Evolutionary conservation across 1,140 invertebrate genomes (phyloP).

Genomic region (Drosophila truncata): DNA sequence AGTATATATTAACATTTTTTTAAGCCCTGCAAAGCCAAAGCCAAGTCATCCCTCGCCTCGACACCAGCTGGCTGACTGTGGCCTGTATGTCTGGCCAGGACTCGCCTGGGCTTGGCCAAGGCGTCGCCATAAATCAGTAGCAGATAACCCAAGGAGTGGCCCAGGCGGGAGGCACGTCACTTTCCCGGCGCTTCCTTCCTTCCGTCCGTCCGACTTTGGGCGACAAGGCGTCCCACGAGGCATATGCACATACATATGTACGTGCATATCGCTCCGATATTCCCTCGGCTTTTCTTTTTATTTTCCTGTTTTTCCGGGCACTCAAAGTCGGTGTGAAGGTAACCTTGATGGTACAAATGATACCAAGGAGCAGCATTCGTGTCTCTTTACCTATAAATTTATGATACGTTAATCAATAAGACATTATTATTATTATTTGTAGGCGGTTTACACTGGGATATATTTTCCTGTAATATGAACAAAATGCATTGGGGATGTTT

Average conservation of each 20-base stretch:
- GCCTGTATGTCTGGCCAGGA: conserved; percentile 2
- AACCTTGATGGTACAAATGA: not conserved
- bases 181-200: conserved; percentile 9
- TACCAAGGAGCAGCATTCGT: not conserved
- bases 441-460: not conserved
- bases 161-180: conserved; percentile 12
- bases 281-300: conserved; percentile 1
- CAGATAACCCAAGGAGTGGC: conserved; percentile 15
- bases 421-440: not conserved
- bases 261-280: not conserved
- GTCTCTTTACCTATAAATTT: not conserved
- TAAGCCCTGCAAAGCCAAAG: not conserved
- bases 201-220: not conserved
- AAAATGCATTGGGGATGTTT: no score
- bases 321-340: conserved; percentile 1
- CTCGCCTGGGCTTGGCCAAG: conserved; percentile 7
- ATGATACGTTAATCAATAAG: conserved; percentile 16
- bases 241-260: conserved; percentile 9
- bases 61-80: not conserved
- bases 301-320: not conserved
- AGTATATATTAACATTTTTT: not conserved
- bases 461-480: not conserved
- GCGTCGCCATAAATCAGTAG: conserved; percentile 15
- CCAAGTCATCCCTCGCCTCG: not conserved
- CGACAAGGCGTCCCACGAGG: conserved; percentile 12